Percentiles rank a stretch among this genome's conserved stretches.
Conservation (phyloP, 2,888 invertebrate genomes). For the Rhingia campestris region DNA sequence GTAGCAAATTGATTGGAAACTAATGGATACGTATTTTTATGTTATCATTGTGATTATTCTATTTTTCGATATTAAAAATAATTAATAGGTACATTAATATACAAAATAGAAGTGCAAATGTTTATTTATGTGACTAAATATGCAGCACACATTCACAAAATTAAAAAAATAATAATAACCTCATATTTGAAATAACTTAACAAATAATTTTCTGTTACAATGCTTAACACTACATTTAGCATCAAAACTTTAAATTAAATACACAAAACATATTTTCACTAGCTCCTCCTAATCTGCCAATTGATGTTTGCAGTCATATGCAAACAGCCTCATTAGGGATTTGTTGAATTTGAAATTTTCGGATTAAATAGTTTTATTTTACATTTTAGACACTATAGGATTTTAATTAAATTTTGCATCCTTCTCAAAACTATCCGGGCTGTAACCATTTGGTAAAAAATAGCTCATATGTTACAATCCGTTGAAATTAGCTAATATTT, state of each 20-base stretch:
- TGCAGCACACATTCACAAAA: too few relatives aligned
- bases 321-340: neutral
- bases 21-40: conserved; percentile 8
- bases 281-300: neutral
- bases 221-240: neutral
- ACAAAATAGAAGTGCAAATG: too few relatives aligned
- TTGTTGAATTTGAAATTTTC: neutral
- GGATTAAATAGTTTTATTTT: neutral
- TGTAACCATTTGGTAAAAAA: neutral
- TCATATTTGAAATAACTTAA: too few relatives aligned
- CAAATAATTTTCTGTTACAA: too few relatives aligned
- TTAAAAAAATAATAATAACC: too few relatives aligned
- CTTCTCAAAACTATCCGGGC: neutral
- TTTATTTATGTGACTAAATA: too few relatives aligned
- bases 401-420: conserved; percentile 12
- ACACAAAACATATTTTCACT: neutral
- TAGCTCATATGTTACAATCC: neutral
- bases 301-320: neutral
- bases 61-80: too few relatives aligned
- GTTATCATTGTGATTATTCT: too few relatives aligned
- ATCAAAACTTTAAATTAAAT: neutral
- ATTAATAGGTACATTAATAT: too few relatives aligned
- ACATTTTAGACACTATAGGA: neutral
- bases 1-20: conserved; percentile 23
- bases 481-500: conserved; percentile 1